phyloP scores from a whole-genome alignment of 2,113 vertebrate genomes.

The Otolemur garnettii region DNA sequence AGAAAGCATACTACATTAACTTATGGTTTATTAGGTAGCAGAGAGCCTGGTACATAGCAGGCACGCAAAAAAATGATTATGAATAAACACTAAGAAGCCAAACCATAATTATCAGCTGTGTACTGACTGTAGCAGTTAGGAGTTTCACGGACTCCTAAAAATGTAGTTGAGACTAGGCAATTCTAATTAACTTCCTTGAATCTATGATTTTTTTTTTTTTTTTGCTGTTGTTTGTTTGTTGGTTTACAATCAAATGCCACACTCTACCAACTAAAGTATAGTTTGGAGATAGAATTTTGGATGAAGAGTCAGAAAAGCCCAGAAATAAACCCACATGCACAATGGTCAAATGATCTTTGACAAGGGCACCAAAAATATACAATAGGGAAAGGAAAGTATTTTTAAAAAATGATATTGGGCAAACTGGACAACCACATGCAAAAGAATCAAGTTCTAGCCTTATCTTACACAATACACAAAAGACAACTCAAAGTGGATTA shows the following conservation, averaged over 20 bases:
- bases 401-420: neutral
- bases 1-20: neutral
- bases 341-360: neutral
- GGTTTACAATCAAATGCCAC: neutral
- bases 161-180: neutral
- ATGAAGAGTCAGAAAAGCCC: neutral
- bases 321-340: neutral
- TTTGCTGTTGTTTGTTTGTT: no score
- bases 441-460: neutral
- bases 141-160: slow-evolving; percentile 31
- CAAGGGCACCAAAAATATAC: neutral
- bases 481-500: neutral
- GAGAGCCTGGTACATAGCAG: slow-evolving; percentile 16
- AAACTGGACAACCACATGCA: neutral
- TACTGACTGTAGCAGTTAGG: neutral
- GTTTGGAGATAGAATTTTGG: neutral
- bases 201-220: neutral
- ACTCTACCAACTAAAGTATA: neutral
- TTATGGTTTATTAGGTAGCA: slow-evolving; percentile 9
- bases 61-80: slow-evolving; percentile 38
- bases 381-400: neutral
- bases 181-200: neutral
- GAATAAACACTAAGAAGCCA: slow-evolving; percentile 26
- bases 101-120: neutral
- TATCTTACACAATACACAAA: neutral